Base-by-base conservation (phyloP, 35 echinoderm and acorn worm genomes). In the Ptychodera flava region DNA sequence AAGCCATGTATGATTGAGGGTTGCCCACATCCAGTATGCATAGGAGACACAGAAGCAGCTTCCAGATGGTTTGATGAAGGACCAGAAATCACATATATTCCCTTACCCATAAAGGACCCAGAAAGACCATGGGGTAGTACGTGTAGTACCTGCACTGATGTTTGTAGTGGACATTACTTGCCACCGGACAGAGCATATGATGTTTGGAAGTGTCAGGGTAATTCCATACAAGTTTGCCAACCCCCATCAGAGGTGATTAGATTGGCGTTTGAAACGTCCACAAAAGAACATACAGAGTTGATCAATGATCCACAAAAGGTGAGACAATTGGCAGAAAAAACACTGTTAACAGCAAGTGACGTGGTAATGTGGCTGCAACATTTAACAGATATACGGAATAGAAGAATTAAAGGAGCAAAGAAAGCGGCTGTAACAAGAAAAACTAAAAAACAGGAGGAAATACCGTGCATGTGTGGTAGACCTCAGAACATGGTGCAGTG, bases 331-430 rank as follows among this genome's bases (percentile, higher is more conserved):
- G 31, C 53, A 35, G 76, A 76, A 79, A 28, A 1, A 1, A 29
- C 30, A 80, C 36, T 80, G 45, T 32, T 89, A 22, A 53, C 87
- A 38, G 33, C 31, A 28, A 36, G 84, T 10, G 87, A 89, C 28
- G 87, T 84, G 34, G 84, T 0, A 10, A 89, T 89, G 87, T 89
- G 86, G 86, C 12, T 82, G 15, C 32, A 89, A 34, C 87, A 89
- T 85, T 38, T 89, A 28, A 80, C 82, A 53, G 32, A 33, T 31
- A 38, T 89, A 37, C 35, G 84, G 80, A 79, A 89, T 34, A 28
- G 87, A 84, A 31, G 87, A 45, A 16, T 36, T 27, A 85, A 12
- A 28, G 87, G 87, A 36, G 87, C 80, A 85, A 22, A 15, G 2
- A 83, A 89, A 89, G 87, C 79, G 16, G 34, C 45, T 79, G 31